phyloP scores from a whole-genome alignment of 1,140 invertebrate species.

The Drosophila sp. region DNA sequence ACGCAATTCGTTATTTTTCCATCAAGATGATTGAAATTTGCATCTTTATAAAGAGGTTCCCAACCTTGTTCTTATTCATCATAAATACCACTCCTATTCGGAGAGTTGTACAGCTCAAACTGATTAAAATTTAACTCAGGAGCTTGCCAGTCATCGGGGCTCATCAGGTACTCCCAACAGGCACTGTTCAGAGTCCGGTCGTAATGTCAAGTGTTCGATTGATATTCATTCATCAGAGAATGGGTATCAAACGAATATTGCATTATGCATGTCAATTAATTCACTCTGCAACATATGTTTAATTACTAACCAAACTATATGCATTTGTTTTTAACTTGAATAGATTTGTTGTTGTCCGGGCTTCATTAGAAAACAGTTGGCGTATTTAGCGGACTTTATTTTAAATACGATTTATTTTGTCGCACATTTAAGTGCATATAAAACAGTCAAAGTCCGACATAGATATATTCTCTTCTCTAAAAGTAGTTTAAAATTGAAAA shows the following conservation, averaged over 20 bases:
- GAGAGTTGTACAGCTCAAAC: neutral
- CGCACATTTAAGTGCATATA: conserved; percentile 37
- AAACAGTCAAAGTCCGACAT: neutral
- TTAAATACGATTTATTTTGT: conserved; percentile 73
- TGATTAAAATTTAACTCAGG: conserved; percentile 5
- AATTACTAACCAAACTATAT: conserved; percentile 54
- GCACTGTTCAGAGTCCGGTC: conserved; percentile 5
- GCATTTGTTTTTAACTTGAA: conserved; percentile 28
- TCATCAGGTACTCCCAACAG: conserved; percentile 14
- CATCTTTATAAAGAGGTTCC: neutral
- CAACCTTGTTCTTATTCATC: conserved; percentile 1
- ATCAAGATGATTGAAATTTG: neutral
- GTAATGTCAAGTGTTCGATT: neutral
- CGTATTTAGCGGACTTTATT: conserved; percentile 54
- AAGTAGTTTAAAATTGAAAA: neutral
- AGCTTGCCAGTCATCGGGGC: conserved; percentile 4
- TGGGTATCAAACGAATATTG: conserved; percentile 15
- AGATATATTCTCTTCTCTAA: neutral
- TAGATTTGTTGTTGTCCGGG: conserved; percentile 8
- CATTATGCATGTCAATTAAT: conserved; percentile 59
- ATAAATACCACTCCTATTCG: conserved; percentile 6
- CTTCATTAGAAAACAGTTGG: conserved; percentile 63
- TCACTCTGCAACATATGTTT: conserved; percentile 13
- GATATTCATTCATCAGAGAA: conserved; percentile 32
- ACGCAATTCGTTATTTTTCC: neutral